These are phyloP conservation scores for Tiaroga cobitis DNA, from an alignment of 2,797 vertebrate genomes.

Conservation along the genomic window DNA sequence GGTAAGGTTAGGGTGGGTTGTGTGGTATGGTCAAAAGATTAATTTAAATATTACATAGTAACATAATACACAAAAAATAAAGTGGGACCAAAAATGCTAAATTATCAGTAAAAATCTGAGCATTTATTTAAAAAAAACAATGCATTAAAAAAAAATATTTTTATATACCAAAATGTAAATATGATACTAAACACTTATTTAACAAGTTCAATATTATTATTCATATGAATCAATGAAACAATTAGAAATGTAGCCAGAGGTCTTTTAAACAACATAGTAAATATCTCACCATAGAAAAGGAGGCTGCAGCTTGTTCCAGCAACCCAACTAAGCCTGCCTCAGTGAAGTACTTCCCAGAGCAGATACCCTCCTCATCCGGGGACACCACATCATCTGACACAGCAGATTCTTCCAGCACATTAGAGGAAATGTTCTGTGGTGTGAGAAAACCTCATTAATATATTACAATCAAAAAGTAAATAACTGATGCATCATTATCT, in stretches of 20 bases:
- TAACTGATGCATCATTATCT: background rate
- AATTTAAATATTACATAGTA: background rate
- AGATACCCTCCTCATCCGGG: slow-evolving; percentile 98
- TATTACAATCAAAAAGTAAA: background rate
- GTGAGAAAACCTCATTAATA: background rate
- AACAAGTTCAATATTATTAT: background rate
- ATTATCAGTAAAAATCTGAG: background rate
- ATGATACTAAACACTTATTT: background rate
- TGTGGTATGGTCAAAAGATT: background rate
- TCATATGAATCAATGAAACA: background rate
- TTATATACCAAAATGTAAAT: background rate
- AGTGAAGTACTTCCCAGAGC: slow-evolving; percentile 98
- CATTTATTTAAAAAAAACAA: background rate
- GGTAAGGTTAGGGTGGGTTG: too few relatives aligned
- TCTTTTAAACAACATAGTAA: slow-evolving; percentile 9
- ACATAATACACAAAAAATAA: background rate
- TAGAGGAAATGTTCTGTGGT: slow-evolving; percentile 94
- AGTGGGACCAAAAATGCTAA: background rate
- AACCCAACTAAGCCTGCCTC: slow-evolving; percentile 96
- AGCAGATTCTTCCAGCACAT: slow-evolving; percentile 97
- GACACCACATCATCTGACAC: slow-evolving; percentile 98
- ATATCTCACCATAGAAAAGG: slow-evolving; percentile 92
- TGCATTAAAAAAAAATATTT: background rate
- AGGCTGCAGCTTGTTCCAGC: slow-evolving; percentile 94
- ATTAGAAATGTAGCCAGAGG: background rate